Percentiles rank a stretch among this genome's conserved stretches.
phyloP scores from a whole-genome alignment of 1,140 invertebrate genomes.

The Tetraneura akinire region DNA sequence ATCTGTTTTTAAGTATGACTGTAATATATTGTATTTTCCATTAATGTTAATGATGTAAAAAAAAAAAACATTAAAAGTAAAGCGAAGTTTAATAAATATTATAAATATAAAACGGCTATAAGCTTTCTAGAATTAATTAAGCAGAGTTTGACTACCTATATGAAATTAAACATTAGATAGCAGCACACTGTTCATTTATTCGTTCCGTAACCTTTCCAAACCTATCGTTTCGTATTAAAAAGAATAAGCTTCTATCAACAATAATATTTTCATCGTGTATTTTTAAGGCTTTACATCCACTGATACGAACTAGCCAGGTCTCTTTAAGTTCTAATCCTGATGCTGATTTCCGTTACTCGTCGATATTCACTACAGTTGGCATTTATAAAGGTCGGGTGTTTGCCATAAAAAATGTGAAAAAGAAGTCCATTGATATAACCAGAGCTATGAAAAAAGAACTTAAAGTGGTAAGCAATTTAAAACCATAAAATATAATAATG shows the following conservation, averaged over 20 bases:
- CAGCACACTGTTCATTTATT: neutral
- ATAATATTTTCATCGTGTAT: constrained; percentile 19
- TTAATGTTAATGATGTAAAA: neutral
- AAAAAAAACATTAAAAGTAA: neutral
- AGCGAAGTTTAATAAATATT: neutral
- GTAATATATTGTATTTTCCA: neutral
- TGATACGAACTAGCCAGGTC: constrained; percentile 77
- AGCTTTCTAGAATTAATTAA: neutral
- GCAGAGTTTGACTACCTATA: too few species aligned
- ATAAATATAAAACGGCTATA: neutral
- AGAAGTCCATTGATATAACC: constrained; percentile 86
- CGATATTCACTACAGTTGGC: constrained; percentile 85
- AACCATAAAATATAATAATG: neutral
- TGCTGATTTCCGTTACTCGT: constrained; percentile 80
- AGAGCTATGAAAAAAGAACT: constrained; percentile 93
- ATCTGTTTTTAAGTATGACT: neutral
- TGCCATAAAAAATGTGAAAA: constrained; percentile 81
- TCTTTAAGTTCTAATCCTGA: constrained; percentile 84
- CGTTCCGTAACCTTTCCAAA: too few species aligned
- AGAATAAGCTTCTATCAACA: too few species aligned
- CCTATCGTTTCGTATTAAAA: neutral
- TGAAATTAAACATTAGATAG: constrained; percentile 1
- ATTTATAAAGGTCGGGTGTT: constrained; percentile 84
- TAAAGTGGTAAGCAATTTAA: constrained; percentile 72
- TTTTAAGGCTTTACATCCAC: constrained; percentile 54